A percentile compares a stretch with the other conserved stretches of the same genome.
Evolutionary conservation across 2,113 vertebrate genomes (phyloP).

Genomic region (Emberiza fucata): DNA sequence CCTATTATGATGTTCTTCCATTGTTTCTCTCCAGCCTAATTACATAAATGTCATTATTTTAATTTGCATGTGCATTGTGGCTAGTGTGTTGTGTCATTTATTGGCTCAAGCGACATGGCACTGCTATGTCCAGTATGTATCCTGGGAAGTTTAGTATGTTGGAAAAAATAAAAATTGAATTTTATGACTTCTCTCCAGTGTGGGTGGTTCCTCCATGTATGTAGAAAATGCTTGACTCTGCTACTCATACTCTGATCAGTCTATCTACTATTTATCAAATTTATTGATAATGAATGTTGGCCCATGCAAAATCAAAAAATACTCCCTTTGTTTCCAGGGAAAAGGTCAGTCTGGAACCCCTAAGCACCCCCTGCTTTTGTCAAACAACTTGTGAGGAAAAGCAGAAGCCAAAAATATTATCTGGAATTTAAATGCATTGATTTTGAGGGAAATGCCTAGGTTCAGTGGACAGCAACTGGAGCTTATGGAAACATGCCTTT

Average conservation of each 20-base stretch:
- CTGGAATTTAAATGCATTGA: constrained; percentile 53
- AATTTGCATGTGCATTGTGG: background rate
- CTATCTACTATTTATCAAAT: background rate
- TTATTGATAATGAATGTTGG: background rate
- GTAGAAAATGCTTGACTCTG: background rate
- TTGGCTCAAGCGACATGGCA: background rate
- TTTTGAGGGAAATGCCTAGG: background rate
- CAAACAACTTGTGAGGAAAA: background rate
- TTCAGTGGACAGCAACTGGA: constrained; percentile 20
- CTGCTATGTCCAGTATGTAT: too few relatives aligned
- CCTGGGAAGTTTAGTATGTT: background rate
- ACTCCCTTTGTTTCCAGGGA: background rate
- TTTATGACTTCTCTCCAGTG: background rate
- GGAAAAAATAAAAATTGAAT: background rate
- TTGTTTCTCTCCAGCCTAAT: background rate
- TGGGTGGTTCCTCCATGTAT: background rate
- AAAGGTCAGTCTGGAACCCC: background rate
- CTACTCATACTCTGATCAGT: background rate
- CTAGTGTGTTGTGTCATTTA: background rate
- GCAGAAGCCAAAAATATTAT: background rate
- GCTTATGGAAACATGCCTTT: constrained; percentile 3
- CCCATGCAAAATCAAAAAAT: background rate
- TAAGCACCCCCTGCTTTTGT: background rate
- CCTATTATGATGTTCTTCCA: background rate
- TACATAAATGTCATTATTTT: background rate